phyloP scores from a whole-genome alignment of 2,888 invertebrate genomes.

The Tenthredo livida region DNA sequence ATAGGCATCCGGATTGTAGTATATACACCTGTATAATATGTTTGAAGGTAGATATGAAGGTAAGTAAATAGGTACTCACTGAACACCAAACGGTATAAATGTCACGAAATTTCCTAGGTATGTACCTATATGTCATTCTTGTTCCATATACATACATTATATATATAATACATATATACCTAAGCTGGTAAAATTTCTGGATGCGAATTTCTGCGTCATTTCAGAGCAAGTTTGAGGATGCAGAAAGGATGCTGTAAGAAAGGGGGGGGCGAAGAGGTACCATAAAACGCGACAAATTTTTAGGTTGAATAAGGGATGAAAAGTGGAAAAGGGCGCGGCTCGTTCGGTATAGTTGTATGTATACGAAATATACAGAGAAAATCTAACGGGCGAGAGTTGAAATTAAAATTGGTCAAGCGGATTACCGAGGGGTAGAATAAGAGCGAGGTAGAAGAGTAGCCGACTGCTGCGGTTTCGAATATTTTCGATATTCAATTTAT shows the following conservation, averaged over 20 bases:
- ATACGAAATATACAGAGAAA: not conserved
- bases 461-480: conserved; percentile 67
- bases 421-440: conserved; percentile 60
- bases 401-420: conserved; percentile 71
- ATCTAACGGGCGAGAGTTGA: conserved; percentile 55
- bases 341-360: not conserved
- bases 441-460: not conserved
- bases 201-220: not conserved
- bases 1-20: conserved; percentile 31
- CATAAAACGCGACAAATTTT: conserved; percentile 34
- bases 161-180: not conserved
- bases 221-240: not conserved
- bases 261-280: not conserved
- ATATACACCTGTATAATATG: not conserved
- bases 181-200: not conserved
- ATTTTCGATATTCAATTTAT: conserved; percentile 64
- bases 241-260: not conserved
- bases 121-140: not conserved
- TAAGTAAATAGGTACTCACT: not conserved
- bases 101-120: not conserved
- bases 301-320: not conserved
- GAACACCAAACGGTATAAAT: not conserved
- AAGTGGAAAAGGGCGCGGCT: conserved; percentile 7
- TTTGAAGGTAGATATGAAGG: not conserved
- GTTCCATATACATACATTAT: not conserved